Evolutionary conservation across 2,113 vertebrate species (phyloP).

Genomic region (Rhombomys opimus): DNA sequence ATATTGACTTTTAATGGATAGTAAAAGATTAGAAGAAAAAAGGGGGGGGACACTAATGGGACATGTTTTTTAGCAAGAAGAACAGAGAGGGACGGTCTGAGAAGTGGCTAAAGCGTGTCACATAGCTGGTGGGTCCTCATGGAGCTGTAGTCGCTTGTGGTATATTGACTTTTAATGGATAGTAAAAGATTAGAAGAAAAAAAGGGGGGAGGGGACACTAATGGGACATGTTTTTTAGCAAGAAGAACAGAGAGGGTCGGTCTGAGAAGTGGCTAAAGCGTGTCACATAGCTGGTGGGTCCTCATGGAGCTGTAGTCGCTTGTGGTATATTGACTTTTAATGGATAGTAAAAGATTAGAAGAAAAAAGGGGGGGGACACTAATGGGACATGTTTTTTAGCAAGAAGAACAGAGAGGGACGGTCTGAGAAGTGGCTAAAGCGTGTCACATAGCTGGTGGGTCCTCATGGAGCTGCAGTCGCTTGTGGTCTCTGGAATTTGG

Average conservation of each 20-base stretch:
- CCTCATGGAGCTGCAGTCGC: neutral
- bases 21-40: neutral
- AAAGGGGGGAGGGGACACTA: neutral
- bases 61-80: neutral
- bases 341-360: neutral
- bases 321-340: neutral
- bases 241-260: neutral
- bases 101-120: neutral
- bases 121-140: neutral
- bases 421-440: neutral
- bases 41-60: neutral
- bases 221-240: neutral
- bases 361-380: neutral
- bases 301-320: neutral
- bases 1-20: neutral
- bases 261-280: neutral
- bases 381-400: neutral
- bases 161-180: neutral
- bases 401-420: neutral
- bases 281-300: neutral
- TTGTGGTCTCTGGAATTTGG: neutral
- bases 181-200: neutral
- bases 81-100: neutral
- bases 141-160: neutral
- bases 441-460: neutral